phyloP scores from a whole-genome alignment of 2,113 vertebrate genomes.

The Lucifuga dentata region DNA sequence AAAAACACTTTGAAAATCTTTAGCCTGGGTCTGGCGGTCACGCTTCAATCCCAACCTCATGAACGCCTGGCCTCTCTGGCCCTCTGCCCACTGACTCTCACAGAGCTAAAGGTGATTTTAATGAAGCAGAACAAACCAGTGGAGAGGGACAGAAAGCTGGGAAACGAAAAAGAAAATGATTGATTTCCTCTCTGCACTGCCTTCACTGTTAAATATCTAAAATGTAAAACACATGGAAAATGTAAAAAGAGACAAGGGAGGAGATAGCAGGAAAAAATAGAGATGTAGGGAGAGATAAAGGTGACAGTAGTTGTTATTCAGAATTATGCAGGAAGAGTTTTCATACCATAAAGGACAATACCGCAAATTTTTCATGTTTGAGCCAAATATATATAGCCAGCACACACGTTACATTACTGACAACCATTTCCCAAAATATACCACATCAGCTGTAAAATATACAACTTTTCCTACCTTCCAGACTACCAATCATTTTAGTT shows the following conservation, averaged over 20 bases:
- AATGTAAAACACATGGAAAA: constrained; percentile 64
- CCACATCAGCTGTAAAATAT: no score
- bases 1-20: constrained; percentile 51
- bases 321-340: no score
- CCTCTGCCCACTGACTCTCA: constrained; percentile 19
- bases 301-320: constrained; percentile 28
- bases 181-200: constrained; percentile 37
- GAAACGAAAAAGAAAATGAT: constrained; percentile 36
- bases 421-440: no score
- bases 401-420: no score
- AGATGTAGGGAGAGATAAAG: constrained; percentile 17
- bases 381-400: no score
- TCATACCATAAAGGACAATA: no score
- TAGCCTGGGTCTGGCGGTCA: constrained; percentile 40
- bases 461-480: no score
- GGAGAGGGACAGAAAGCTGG: constrained; percentile 23
- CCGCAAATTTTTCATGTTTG: no score
- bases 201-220: constrained; percentile 19
- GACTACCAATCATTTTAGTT: no score
- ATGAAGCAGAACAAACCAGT: constrained; percentile 66
- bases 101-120: constrained; percentile 57
- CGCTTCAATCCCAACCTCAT: constrained; percentile 59
- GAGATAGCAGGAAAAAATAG: constrained; percentile 15
- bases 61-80: constrained; percentile 49
- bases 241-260: constrained; percentile 19